Conservation (phyloP, 2,113 vertebrate species). For the Mustela lutreola region DNA sequence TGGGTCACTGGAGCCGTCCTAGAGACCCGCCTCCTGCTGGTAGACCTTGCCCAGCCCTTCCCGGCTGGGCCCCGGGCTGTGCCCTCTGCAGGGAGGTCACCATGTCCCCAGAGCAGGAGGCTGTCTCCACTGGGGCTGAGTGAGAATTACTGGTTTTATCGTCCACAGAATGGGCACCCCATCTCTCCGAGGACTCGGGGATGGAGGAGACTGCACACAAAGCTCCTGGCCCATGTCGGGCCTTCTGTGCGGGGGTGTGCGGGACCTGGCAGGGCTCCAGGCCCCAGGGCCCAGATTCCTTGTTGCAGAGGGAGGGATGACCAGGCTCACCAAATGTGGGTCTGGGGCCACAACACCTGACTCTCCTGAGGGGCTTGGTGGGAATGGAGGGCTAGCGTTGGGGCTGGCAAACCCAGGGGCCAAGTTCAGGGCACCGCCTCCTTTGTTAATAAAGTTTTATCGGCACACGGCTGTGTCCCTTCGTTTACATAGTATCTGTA, state of each 20-base stretch:
- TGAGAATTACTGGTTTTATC: neutral
- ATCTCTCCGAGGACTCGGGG: neutral
- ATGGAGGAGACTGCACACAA: accelerated
- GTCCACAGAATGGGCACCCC: neutral
- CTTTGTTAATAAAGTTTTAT: neutral
- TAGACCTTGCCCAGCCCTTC: neutral
- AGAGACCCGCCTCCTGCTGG: no score
- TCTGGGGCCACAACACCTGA: neutral
- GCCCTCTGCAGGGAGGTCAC: neutral
- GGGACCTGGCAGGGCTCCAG: neutral
- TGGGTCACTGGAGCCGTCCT: no score
- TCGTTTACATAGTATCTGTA: no score
- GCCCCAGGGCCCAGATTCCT: neutral
- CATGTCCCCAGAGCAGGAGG: neutral
- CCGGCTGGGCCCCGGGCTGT: neutral
- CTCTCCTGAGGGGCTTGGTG: neutral
- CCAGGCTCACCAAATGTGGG: no score
- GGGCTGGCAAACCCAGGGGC: neutral
- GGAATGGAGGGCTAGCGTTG: neutral
- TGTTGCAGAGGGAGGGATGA: no score
- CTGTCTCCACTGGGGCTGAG: neutral
- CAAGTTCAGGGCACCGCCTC: neutral
- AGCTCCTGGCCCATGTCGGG: neutral
- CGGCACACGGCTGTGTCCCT: neutral
- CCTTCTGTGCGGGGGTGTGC: neutral